A percentile compares a stretch with the other conserved stretches of the same genome.
phyloP scores from a whole-genome alignment of 2,113 vertebrate species.

The Gavialis gangeticus region DNA sequence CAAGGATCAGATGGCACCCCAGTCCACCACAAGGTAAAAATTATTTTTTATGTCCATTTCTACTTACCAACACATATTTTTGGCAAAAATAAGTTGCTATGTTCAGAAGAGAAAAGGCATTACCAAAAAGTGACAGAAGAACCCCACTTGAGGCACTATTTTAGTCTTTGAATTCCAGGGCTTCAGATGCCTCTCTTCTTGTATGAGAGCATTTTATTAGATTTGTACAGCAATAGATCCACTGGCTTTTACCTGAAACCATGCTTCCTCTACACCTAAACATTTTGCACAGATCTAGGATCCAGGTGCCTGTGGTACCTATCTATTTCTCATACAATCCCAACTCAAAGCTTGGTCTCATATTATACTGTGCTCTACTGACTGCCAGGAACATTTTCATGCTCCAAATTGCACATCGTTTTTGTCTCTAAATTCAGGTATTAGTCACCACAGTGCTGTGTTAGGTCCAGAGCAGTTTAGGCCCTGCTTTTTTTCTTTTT shows the following conservation, averaged over 20 bases:
- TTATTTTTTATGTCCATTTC: not conserved
- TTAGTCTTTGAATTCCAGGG: rapidly evolving
- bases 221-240: not conserved
- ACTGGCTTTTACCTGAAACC: not conserved
- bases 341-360: not conserved
- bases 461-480: not conserved
- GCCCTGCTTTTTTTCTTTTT: not conserved
- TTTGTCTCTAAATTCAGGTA: not conserved
- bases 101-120: too few species aligned
- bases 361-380: rapidly evolving
- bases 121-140: not conserved
- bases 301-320: not conserved
- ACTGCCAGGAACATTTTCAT: not conserved
- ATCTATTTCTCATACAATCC: not conserved
- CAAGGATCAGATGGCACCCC: conserved; percentile 1
- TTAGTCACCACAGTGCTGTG: not conserved
- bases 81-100: not conserved
- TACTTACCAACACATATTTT: too few species aligned
- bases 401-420: not conserved
- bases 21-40: not conserved
- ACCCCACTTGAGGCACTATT: not conserved
- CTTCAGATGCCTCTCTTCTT: not conserved
- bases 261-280: not conserved
- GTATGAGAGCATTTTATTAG: not conserved
- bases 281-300: not conserved